Evolutionary conservation across 1,140 invertebrate genomes (phyloP), one percentile per base, ranked within the genome.

Genomic region (Probaryconus sp.): DNA sequence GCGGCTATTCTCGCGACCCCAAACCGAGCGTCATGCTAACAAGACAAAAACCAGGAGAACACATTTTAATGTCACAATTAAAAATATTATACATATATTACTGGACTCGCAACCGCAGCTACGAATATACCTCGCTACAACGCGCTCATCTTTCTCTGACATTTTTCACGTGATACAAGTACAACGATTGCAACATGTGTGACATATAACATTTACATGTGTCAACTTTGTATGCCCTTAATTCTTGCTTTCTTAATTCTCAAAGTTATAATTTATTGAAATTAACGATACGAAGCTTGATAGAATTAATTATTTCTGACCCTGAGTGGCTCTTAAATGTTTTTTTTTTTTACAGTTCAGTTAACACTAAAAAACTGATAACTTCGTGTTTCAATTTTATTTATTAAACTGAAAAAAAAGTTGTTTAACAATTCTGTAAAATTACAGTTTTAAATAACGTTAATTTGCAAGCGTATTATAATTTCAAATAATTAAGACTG

Each of bases 61-160:
- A 85, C 80, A 83, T 83, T 83, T 85, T 83, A 83, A 82, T 79
- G 83, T 83, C 83, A 83, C 81, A 83, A 83, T 85, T 83, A 85
- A 85, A 85, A 85, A 85, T 83, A 83, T 82, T 82, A 83, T 82
- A 81, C 82, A 83, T 82, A 83, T 79, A 83, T 81, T 83, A 83
- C 75, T 53, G 72, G 56, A 55, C 67, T 58, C 67, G 65, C 55
- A 65, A 69, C 65, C 67, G 30, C 69, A 72, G 63, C 67, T 33
- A 61, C 38, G 50, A 76, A 70, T 70, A 55, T 76, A 76, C 65
- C 73, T 64, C 65, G 70, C 58, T 68, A 76, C 71, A 76, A 75
- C 78, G 73, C 76, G 76, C 79, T 80, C 81, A 83, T 84, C 79
- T 82, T 83, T 81, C 80, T 80, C 78, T 75, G 77, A 79, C 77